Evolutionary conservation across 2,797 vertebrate species (phyloP).

Genomic region (Pseudochirops corinnae): DNA sequence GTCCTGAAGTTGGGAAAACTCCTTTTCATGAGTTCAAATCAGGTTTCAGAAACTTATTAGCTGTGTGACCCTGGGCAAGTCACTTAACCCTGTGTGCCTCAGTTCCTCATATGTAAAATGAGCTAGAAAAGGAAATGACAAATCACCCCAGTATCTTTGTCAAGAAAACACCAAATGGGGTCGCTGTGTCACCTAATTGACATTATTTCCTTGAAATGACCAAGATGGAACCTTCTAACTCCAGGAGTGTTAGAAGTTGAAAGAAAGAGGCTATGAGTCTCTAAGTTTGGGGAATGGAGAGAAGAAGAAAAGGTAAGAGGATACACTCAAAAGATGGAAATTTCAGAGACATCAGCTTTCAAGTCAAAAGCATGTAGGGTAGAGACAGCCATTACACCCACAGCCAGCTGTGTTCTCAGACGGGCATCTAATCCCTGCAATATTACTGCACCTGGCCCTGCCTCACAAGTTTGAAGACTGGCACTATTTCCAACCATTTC

Average conservation of each 20-base stretch:
- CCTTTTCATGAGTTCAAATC: too few species aligned
- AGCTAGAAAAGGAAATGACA: too few species aligned
- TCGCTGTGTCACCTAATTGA: neutral
- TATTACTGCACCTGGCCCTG: conserved; percentile 74
- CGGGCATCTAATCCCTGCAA: conserved; percentile 65
- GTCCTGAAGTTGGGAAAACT: too few species aligned
- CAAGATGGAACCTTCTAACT: neutral
- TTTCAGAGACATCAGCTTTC: conserved; percentile 63
- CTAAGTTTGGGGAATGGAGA: conserved; percentile 12
- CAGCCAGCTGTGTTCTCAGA: conserved; percentile 72
- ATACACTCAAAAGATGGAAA: conserved; percentile 49
- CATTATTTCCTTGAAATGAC: neutral
- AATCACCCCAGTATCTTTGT: too few species aligned
- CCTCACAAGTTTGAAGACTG: conserved; percentile 69
- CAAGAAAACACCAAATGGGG: too few species aligned
- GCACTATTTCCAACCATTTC: conserved; percentile 71
- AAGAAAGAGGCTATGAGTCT: neutral
- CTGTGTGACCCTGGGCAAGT: too few species aligned
- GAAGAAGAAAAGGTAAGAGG: conserved; percentile 24
- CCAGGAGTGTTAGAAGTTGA: neutral
- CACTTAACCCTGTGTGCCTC: too few species aligned
- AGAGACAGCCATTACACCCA: conserved; percentile 72
- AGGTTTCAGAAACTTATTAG: too few species aligned
- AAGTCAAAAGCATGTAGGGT: conserved; percentile 63
- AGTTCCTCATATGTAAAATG: too few species aligned